A percentile compares a stretch with the other conserved stretches of the same genome.
These are phyloP conservation scores for Colletes latitarsis DNA, from an alignment of 1,140 invertebrate genomes.

Conservation along the genomic window DNA sequence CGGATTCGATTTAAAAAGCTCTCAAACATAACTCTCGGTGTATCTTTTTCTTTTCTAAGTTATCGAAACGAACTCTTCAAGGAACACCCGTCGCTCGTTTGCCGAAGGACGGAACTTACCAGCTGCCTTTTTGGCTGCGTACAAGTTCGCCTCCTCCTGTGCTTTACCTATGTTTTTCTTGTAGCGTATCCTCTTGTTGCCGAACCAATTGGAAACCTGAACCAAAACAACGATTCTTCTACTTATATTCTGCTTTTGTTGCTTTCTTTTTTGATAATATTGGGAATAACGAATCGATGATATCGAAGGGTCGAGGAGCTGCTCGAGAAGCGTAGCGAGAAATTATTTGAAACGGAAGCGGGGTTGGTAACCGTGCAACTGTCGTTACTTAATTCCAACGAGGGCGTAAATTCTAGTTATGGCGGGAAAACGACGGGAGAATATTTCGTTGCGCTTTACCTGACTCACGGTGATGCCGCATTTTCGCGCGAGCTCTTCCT, in stretches of 20 bases:
- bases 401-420: conserved; percentile 2
- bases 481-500: conserved; percentile 99
- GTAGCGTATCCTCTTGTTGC: conserved; percentile 99
- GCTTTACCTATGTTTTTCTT: conserved; percentile 99
- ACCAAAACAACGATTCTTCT: background rate
- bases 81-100: conserved; percentile 59
- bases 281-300: too few relatives aligned
- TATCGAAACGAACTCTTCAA: conserved; percentile 54
- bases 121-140: conserved; percentile 99
- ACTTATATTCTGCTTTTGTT: too few relatives aligned
- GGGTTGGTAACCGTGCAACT: too few relatives aligned
- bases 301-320: too few relatives aligned
- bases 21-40: background rate
- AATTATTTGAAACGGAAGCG: background rate
- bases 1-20: background rate
- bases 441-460: conserved; percentile 78
- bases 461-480: conserved; percentile 99
- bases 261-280: too few relatives aligned
- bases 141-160: conserved; percentile 99
- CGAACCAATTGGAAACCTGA: conserved; percentile 99
- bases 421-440: background rate
- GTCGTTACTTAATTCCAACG: background rate
- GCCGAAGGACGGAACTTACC: conserved; percentile 82
- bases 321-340: background rate
- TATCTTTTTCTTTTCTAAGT: conserved; percentile 10